Base-by-base conservation (phyloP, 2,113 vertebrate genomes). In the Neodon shergylaensis region DNA sequence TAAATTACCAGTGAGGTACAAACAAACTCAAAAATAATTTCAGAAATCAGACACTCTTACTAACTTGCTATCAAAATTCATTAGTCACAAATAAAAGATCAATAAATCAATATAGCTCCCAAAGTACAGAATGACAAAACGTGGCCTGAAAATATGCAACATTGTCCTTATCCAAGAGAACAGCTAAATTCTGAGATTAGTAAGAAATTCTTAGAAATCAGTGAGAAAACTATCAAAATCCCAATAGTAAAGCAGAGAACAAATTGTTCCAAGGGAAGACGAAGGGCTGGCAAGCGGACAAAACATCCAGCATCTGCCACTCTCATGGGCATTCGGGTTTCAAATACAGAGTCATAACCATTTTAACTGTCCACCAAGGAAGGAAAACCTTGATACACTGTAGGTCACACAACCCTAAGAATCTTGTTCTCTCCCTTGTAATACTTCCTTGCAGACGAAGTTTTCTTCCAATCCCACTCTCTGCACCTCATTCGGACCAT, bases 61-160 rank as follows among this genome's bases (percentile, higher is more conserved):
- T 78, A 82, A 70, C 24, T 86, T 33, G 63, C 33, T 9, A 77
- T 87, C 26, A 88, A 96, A 92, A 95, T 90, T 72, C 16, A 96
- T 13, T 66, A 88, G 17, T 8, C 26, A 92, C 61, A n/a, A 94
- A 78, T 54, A 72, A 72, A 85, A 85, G 42, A 92, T 63, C 68
- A 72, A 93, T 82, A 65, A 90, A 77, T 49, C 9, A 39, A n/a
- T 66, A 72, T 31, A 94, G 93, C 61, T 3, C 78, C 12, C 24
- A 70, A 91, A 61, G 19, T 73, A 91, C 7, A 73, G 9, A 83
- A 52, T 65, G n/a, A 78, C 22, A 92, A 90, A 83, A 79, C 9
- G 1, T 13, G 39, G 9, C 42, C 78, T 52, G 77, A 22, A 79
- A 88, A 82, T 14, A 65, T 1, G 7, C 21, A 90, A 66, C 3